Base-by-base conservation (phyloP, 35 echinoderm and acorn worm genomes). In the Antedon bifida region DNA sequence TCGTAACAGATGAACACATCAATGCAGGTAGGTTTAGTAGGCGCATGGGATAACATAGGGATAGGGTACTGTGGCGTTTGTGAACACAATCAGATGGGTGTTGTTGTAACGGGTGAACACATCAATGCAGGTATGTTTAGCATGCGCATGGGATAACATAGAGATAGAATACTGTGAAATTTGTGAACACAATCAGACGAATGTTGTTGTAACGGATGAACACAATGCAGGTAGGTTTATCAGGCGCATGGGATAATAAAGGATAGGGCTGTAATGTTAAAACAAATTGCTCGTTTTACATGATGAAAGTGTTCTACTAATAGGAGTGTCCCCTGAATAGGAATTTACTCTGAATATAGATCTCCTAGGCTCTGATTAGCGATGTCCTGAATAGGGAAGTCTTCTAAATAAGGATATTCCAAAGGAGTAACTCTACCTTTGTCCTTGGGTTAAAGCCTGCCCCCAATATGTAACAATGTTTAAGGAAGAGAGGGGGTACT, bases 201-300 rank as follows among this genome's bases (percentile, higher is more conserved):
- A 91, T 74, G 89, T 96, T 34, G 87, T 96, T 35, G 89, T 96
- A 2, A 96, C 93, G 0, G 93, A 90, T 38, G 64, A 88, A 19
- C 89, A 64, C 51, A 64, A 96, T 83, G 76, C 87, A 83, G 86
- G 93, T 96, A 84, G 88, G 82, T 34, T n/a, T n/a, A n/a, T n/a
- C n/a, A n/a, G n/a, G n/a, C n/a, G 17, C 28, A 78, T 19, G 12
- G 0, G 44, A 78, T 56, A 32, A 12, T 34, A 35, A 30, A 79
- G 14, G 26, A 21, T n/a, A n/a, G 1, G 3, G 34, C 30, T 17
- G 35, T 29, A 34, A 26, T 1, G 3, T 88, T 9, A n/a, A n/a
- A n/a, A n/a, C n/a, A n/a, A n/a, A n/a, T n/a, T n/a, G n/a, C n/a
- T n/a, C n/a, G n/a, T n/a, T n/a, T n/a, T n/a, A 28, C 14, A 28